Base-by-base conservation (phyloP, 2,797 vertebrate species). In the Rhinella marina region DNA sequence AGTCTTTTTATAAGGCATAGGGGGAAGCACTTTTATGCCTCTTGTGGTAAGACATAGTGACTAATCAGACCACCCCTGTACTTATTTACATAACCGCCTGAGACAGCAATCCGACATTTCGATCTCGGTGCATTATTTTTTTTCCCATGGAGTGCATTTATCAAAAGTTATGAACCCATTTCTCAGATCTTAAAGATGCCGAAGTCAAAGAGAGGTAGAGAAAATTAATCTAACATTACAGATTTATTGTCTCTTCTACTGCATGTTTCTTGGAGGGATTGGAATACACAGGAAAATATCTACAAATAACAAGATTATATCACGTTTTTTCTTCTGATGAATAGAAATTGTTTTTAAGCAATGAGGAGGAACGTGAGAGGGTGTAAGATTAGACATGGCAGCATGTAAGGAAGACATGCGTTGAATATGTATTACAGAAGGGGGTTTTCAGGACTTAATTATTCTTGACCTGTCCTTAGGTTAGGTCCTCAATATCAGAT, bases 91-190 rank as follows among this genome's bases (percentile, higher is more conserved):
- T 41, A 41, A 41, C 41, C 41, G 2, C 41, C 41, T 41, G 41
- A 41, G 41, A 5, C 41, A 41, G 41, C 41, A 41, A 41, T 41
- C 41, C 41, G 4, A 41, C 41, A 41, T 6, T 6, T 41, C 41
- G 5, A 41, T 41, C 7, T 41, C 0, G 41, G 7, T 41, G 41
- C 41, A 6, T 41, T 41, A 6, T 41, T 6, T 41, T 41, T 32
- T 32, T n/a, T n/a, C n/a, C n/a, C n/a, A n/a, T n/a, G n/a, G n/a
- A 41, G 41, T 41, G 57, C 57, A 84, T 84, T 72, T 84, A 84
- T 59, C 29, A 76, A 75, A 84, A 61, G 56, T 54, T 59, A 84
- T 84, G 82, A 84, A 84, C 75, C 75, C 57, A 84, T 57, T 75
- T 75, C 13, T 41, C 54, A 32, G 56, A 75, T 59, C 27, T 75